Conservation (phyloP, 2,797 vertebrate species). For the Eospalax fontanierii region DNA sequence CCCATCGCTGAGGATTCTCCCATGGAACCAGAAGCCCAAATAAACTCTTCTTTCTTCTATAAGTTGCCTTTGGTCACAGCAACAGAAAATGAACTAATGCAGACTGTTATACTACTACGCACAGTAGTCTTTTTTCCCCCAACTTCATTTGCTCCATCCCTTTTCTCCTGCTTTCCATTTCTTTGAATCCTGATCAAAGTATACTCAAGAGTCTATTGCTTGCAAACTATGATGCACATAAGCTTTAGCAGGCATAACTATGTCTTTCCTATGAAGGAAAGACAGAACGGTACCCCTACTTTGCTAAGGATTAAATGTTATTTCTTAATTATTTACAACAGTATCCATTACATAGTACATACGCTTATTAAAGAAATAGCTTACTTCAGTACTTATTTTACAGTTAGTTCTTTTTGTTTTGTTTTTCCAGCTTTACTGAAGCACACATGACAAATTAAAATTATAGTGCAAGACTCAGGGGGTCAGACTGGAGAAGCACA, state of each 20-base stretch:
- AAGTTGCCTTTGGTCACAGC: no score
- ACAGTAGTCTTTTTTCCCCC: background rate
- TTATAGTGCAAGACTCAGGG: background rate
- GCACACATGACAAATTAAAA: background rate
- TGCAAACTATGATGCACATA: background rate
- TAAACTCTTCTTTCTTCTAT: no score
- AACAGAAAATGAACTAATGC: no score
- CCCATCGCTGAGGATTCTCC: no score
- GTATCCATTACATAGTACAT: background rate
- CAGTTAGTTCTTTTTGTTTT: background rate
- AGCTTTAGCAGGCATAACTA: background rate
- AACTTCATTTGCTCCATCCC: background rate
- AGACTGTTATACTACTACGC: no score
- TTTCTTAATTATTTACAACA: constrained; percentile 34
- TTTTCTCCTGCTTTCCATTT: background rate
- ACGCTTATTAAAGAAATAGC: background rate
- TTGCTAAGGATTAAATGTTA: constrained; percentile 19
- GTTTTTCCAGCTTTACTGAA: constrained; percentile 2
- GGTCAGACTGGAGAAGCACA: background rate
- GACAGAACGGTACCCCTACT: constrained; percentile 9
- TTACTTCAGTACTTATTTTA: constrained; percentile 3
- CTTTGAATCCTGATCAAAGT: background rate
- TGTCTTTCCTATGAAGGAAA: background rate
- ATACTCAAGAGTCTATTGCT: background rate
- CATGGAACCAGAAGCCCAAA: no score